A percentile compares a stretch with the other conserved stretches of the same genome.
Conservation (phyloP, 2,888 invertebrate species). For the Tiphia femorata region DNA sequence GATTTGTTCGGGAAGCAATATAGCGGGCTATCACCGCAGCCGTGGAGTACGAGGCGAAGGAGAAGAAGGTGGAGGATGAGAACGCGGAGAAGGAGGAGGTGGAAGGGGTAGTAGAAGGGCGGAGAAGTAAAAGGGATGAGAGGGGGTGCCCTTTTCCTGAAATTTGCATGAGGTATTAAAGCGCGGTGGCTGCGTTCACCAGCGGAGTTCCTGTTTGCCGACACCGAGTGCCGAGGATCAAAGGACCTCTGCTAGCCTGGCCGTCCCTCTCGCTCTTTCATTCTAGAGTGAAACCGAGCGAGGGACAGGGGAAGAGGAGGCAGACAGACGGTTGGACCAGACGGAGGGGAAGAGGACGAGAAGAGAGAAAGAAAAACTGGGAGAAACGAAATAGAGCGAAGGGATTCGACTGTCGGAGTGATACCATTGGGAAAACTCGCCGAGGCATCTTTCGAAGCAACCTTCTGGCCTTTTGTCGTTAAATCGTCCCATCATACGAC, state of each 20-base stretch:
- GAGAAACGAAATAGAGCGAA: constrained; percentile 31
- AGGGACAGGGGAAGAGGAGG: constrained; percentile 18
- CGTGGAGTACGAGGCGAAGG: constrained; percentile 49
- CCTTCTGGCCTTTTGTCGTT: constrained; percentile 37
- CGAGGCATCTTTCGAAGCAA: constrained; percentile 34
- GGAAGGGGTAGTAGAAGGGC: constrained; percentile 32
- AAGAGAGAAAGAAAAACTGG: constrained; percentile 8
- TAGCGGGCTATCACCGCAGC: constrained; percentile 54
- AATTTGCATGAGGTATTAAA: constrained; percentile 70
- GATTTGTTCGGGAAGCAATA: constrained; percentile 69
- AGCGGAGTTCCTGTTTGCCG: constrained; percentile 66
- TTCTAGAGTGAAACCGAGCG: too few relatives aligned
- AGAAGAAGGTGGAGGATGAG: constrained; percentile 12
- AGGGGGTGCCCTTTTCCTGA: constrained; percentile 60
- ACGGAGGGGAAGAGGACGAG: constrained; percentile 6
- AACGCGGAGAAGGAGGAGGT: constrained; percentile 27
- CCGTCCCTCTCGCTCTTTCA: constrained; percentile 23
- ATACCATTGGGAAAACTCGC: constrained; percentile 21
- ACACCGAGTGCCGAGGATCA: constrained; percentile 67
- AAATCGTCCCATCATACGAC: constrained; percentile 35
- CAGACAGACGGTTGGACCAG: constrained; percentile 5
- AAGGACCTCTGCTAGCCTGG: constrained; percentile 58
- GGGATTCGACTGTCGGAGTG: constrained; percentile 19
- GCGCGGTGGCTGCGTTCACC: constrained; percentile 65
- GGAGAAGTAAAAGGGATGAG: constrained; percentile 28